A percentile compares a stretch with the other conserved stretches of the same genome.
phyloP scores from a whole-genome alignment of 1,140 invertebrate species.

The Parasteatoda tepidariorum region DNA sequence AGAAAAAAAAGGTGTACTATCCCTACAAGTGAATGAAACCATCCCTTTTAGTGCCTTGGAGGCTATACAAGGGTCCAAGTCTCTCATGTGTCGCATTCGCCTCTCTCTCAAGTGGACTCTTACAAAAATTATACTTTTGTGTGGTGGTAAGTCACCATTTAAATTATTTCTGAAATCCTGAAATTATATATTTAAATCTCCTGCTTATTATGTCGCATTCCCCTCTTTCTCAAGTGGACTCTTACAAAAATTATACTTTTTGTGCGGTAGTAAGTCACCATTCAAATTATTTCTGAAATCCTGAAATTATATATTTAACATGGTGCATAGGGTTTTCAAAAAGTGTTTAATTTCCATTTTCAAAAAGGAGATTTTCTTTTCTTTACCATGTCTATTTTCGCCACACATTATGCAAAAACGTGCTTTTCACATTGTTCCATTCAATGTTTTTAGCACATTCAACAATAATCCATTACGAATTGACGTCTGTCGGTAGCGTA shows the following conservation, averaged over 20 bases:
- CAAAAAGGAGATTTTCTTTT: no score
- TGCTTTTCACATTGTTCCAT: no score
- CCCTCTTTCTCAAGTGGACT: conserved; percentile 20
- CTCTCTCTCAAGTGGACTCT: conserved; percentile 24
- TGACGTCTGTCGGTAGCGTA: no score
- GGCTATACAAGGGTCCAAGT: conserved; percentile 36
- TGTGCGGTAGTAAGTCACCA: not conserved
- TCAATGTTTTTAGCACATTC: no score
- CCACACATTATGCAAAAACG: no score
- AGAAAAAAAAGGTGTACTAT: not conserved
- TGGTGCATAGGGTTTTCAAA: no score
- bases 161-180: not conserved
- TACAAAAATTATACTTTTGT: conserved; percentile 10
- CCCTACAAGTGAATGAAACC: not conserved
- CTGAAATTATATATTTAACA: not conserved
- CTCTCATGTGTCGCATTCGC: conserved; percentile 38
- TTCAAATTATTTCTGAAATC: not conserved
- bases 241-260: conserved; percentile 9
- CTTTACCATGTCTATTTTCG: no score
- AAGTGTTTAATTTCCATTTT: no score
- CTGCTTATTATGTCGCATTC: conserved; percentile 44
- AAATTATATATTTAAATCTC: not conserved
- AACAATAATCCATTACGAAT: no score
- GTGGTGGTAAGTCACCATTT: not conserved
- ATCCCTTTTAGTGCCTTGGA: conserved; percentile 49